Evolutionary conservation across 2,888 invertebrate genomes (phyloP), one percentile per base, ranked within the genome.

Genomic region (Trimorus sp.): DNA sequence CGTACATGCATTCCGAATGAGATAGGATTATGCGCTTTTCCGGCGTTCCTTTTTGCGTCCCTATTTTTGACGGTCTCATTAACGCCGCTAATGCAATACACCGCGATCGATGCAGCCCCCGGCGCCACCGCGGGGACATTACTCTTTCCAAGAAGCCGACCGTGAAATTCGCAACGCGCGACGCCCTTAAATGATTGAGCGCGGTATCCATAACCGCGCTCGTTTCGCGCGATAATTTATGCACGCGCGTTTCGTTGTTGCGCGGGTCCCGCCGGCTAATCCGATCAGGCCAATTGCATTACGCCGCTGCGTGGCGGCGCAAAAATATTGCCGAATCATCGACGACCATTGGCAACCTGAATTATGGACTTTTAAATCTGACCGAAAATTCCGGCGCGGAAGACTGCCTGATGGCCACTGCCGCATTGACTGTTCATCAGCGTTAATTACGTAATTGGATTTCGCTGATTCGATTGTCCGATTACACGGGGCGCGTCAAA

Each of bases 241-340:
- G 70, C 70, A 81, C 77, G 79, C 58, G 65, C 58, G 60, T 80
- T 75, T 79, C 60, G 68, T 62, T 71, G 36, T 51, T n/a, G n/a
- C n/a, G 11, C 45, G 45, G 1, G 45, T 45, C 45, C 3, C 26
- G 26, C 83, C 84, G 80, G 82, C 82, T 89, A 88, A 90, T 90
- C 87, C 86, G 86, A 88, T 89, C 86, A 87, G 88, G 85, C 89
- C 88, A 88, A 90, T 90, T 90, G 88, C 87, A 86, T 86, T 85
- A 76, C 77, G 83, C 7, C 85, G 83, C 85, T 87, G 86, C 88
- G 88, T 88, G 88, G 85, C 86, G 86, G 87, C 89, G 87, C 86
- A 86, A 86, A 87, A 87, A 88, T 88, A 89, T 88, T 86, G 87
- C 88, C 87, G 86, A 89, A 87, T 89, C 86, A 88, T 88, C 86